Percentiles rank a stretch among this genome's conserved stretches.
These are phyloP conservation scores for Epinotia brunnichana DNA, from an alignment of 2,888 invertebrate genomes.

Conservation along the genomic window DNA sequence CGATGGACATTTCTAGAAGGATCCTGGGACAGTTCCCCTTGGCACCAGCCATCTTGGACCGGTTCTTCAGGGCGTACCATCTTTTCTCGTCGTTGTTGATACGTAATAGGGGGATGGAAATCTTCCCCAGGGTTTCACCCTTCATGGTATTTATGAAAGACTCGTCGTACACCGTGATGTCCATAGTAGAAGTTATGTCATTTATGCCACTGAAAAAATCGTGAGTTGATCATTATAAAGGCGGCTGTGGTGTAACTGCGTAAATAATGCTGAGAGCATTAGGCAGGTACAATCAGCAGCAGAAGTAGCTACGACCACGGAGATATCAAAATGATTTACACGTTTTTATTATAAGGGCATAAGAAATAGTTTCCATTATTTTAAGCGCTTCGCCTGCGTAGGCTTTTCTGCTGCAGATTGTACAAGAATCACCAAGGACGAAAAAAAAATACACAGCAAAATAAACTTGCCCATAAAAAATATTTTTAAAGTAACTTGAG, in stretches of 20 bases:
- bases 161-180: slow-evolving; percentile 72
- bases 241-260: not conserved
- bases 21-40: slow-evolving; percentile 74
- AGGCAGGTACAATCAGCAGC: not conserved
- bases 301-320: no score
- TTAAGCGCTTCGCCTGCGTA: no score
- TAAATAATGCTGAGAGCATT: no score
- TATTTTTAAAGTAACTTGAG: no score
- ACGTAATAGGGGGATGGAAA: slow-evolving; percentile 73
- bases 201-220: slow-evolving; percentile 64
- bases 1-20: slow-evolving; percentile 73
- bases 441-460: no score
- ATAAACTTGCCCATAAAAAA: no score
- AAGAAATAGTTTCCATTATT: no score
- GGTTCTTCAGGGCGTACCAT: slow-evolving; percentile 75
- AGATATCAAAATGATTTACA: no score
- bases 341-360: no score
- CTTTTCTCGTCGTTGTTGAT: slow-evolving; percentile 72
- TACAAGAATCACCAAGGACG: no score
- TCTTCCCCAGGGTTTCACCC: slow-evolving; percentile 70
- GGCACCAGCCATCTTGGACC: slow-evolving; percentile 65
- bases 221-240: not conserved
- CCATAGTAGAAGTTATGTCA: slow-evolving; percentile 74
- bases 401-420: no score
- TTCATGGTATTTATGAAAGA: slow-evolving; percentile 65